Evolutionary conservation across 23 tunicate genomes (phyloP), one percentile per base, ranked within the genome.

Genomic region (Ascidia mentula): DNA sequence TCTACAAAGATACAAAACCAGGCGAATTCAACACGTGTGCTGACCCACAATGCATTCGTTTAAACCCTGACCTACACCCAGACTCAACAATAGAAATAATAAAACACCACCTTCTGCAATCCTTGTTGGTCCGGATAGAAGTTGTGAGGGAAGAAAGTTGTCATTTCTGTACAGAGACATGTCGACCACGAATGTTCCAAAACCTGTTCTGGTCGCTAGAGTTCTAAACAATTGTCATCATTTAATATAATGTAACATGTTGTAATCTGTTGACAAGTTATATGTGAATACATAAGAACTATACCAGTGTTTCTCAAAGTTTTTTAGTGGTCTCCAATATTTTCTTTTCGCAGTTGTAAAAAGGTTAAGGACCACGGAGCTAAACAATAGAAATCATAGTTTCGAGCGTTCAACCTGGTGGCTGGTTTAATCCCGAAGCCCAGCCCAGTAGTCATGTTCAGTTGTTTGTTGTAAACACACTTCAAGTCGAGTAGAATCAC

Each of bases 401-500:
- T 15, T 42, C 53, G 53, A 42, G 15, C 53, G 15, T 15, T 9
- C 53, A 53, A 91, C 97, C 97, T 85, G 20, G 86, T 77, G 0
- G 84, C 77, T 0, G 97, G 97, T 24, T 71, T 72, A 32, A 91
- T 86, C 31, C 90, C 97, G 53, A 91, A 91, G 0, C 87, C 97
- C 12, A 91, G 84, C 18, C 89, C 87, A 34, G 85, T 40, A 1
- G 87, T 85, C 75, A 79, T 81, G 40, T 91, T 91, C 26, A 78
- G 37, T 34, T 75, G 75, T 59, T 91, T 91, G 69, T 86, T 72
- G 87, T 91, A 91, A 32, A 78, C 81, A 76, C 97, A 91, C 32
- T 86, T 42, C 40, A 91, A 76, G 40, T 91, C 97, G 24, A 91
- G 87, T 69, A 91, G 83, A 15, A 86, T 86, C 26, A 91, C 96